Base-by-base conservation (phyloP, 2,888 invertebrate genomes). In the Creontiades dilutus region DNA sequence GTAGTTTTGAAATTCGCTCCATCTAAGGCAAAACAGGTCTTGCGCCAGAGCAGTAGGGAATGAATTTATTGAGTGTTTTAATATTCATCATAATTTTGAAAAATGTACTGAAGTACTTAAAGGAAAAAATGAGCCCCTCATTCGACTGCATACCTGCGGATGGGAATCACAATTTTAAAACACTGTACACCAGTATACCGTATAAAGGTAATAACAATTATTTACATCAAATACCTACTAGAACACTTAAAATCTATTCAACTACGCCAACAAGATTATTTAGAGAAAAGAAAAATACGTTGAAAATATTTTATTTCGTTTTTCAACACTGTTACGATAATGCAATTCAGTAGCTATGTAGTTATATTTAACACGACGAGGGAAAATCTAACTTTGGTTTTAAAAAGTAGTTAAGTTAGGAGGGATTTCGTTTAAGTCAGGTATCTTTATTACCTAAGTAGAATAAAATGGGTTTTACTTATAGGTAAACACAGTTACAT, bases 351-450 rank as follows among this genome's bases (percentile, higher is more conserved):
- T 23, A 23, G 68, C 23, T 68, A 68, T 12, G 27, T 68, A 61
- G 19, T 11, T 61, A 61, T 19, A 19, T 68, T 68, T 52, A 19
- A n/a, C 68, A 68, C 23, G 68, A 68, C 23, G n/a, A 68, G 23
- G 68, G 19, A 13, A 68, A 68, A 68, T 57, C 57, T 57, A 57
- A 68, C 68, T 68, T 68, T 68, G 68, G 68, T 68, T 68, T 68
- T 68, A 68, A 68, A 23, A 68, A 57, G 14, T 57, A 57, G 52
- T 14, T 23, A 68, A 23, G 23, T 68, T 68, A 68, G 68, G 68
- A 68, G 68, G 68, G 68, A 68, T 19, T 27, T 19, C 12, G 23
- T 68, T 68, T 23, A 68, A 68, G 68, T 68, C 12, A 37, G 7
- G 37, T 37, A 37, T 2, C 37, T 37, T 37, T 37, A 19, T 23